Base-by-base conservation (phyloP, 2,888 invertebrate species). In the Drosophila niveifrons region DNA sequence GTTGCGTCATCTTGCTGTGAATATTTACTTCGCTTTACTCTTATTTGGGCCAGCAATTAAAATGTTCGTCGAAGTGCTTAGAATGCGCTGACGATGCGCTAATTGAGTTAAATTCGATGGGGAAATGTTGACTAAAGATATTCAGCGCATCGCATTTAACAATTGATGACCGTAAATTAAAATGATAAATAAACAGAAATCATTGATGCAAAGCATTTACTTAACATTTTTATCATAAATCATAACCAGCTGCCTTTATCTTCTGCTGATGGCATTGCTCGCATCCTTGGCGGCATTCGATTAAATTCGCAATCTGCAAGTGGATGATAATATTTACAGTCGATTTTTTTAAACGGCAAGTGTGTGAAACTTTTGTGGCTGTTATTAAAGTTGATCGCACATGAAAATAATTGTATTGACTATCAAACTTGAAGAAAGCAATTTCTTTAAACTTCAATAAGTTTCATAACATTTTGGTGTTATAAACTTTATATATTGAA, bases 41-140 rank as follows among this genome's bases (percentile, higher is more conserved):
- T 23, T 52, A 36, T 43, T 68, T 72, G 43, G 18, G 18, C 15
- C 44, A 36, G 68, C 78, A 80, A 83, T 87, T 82, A 75, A 87
- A 80, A 67, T 64, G 62, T 75, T 71, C 68, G 23, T 51, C 29
- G 36, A 17, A 56, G 28, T n/a, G 48, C 72, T 50, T 36, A 39
- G 50, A 43, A 36, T n/a, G 11, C 36, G 34, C 46, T 63, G 76
- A 75, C 67, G 72, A 31, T 31, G 62, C 58, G 44, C 46, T 53
- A 47, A 50, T 65, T 61, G 15, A 55, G 57, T 57, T 9, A 48
- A 59, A 28, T 34, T 23, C 44, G 43, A 44, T 13, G 36, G 13
- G 0, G 23, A 34, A 17, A 39, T 13, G 17, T 34, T 15, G 13
- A 34, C 3, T 39, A 11, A 18, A 41, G 39, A 31, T 15, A 59